A percentile compares a stretch with the other conserved stretches of the same genome.
phyloP scores from a whole-genome alignment of 2,888 invertebrate species.

The Drosophila sordidapex region DNA sequence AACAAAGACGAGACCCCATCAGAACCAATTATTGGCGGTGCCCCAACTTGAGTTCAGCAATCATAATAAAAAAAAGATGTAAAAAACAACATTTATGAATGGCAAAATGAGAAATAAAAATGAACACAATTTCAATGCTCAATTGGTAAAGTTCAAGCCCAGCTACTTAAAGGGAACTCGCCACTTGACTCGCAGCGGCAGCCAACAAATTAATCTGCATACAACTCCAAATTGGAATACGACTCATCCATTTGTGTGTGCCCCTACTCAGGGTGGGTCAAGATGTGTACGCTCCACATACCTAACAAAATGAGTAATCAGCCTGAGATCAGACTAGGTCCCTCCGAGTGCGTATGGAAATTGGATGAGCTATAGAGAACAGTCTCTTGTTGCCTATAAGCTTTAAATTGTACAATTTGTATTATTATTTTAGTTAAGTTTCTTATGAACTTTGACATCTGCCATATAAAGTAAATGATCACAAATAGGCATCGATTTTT shows the following conservation, averaged over 20 bases:
- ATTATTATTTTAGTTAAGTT: not conserved
- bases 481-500: not conserved
- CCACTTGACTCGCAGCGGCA: conserved; percentile 68
- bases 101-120: conserved; percentile 11
- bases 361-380: conserved; percentile 8
- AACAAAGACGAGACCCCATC: conserved; percentile 46
- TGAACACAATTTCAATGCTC: conserved; percentile 68
- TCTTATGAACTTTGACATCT: not conserved
- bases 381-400: not conserved
- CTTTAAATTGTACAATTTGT: not conserved
- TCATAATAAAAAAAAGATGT: conserved; percentile 6
- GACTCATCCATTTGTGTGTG: conserved; percentile 5
- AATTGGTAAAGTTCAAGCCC: conserved; percentile 71
- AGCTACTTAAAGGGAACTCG: conserved; percentile 57
- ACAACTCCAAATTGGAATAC: conserved; percentile 45
- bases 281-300: conserved; percentile 10
- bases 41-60: conserved; percentile 37
- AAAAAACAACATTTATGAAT: conserved; percentile 20
- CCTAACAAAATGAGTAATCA: conserved; percentile 25
- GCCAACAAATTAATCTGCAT: conserved; percentile 61
- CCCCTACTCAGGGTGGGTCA: conserved; percentile 32
- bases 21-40: conserved; percentile 55
- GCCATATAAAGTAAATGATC: not conserved
- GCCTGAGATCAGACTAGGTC: conserved; percentile 35
- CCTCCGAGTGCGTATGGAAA: conserved; percentile 9